Evolutionary conservation across 2,888 invertebrate species (phyloP).

Genomic region (Cosmia trapezina): DNA sequence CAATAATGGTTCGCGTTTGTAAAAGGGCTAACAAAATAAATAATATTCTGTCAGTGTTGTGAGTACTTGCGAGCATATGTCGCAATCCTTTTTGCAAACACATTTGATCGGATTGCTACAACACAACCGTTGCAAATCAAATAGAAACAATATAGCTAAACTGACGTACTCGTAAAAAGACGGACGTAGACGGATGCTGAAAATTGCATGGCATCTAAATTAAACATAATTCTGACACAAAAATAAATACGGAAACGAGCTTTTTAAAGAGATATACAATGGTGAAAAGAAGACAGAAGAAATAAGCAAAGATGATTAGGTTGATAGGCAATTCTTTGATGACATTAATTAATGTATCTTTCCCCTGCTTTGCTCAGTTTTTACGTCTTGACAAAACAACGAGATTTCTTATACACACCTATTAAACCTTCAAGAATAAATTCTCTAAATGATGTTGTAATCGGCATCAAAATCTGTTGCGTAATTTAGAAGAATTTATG

Average conservation of each 20-base stretch:
- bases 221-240: not conserved
- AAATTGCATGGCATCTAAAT: not conserved
- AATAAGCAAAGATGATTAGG: not conserved
- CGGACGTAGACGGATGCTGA: no score
- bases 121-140: conserved; percentile 57
- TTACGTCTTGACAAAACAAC: not conserved
- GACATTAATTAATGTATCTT: not conserved
- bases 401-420: not conserved
- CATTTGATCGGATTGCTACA: conserved; percentile 50
- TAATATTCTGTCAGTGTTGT: conserved; percentile 37
- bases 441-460: not conserved
- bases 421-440: not conserved
- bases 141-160: conserved; percentile 20
- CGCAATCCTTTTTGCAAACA: conserved; percentile 47
- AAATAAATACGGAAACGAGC: no score
- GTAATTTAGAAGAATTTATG: not conserved
- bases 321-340: not conserved
- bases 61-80: conserved; percentile 5
- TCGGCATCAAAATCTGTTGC: no score
- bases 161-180: not conserved
- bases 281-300: not conserved
- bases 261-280: no score
- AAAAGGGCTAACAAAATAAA: conserved; percentile 52
- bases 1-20: conserved; percentile 4
- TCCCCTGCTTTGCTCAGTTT: not conserved